Evolutionary conservation across 2,113 vertebrate genomes (phyloP), one percentile per base, ranked within the genome.

Genomic region (Suncus etruscus): DNA sequence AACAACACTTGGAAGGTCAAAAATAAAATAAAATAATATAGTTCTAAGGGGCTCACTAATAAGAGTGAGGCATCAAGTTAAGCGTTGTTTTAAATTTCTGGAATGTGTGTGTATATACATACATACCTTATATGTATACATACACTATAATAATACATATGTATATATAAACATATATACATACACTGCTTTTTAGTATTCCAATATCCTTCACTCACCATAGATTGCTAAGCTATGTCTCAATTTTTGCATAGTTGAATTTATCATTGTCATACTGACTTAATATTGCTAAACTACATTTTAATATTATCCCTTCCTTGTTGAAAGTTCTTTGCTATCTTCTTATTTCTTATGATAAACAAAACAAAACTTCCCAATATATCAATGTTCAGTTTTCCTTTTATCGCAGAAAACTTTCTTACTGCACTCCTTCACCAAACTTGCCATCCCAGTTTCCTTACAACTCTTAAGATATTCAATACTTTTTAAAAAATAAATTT

Each of bases 301-400:
- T 94, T 68, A 78, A 95, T 20, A 12, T 51, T 82, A 63, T 22
- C 72, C 73, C 6, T 54, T 8, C 87, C 22, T 31, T 16, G 1
- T 91, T 90, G 63, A 91, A 72, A 87, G 12, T 9, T 27, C n/a
- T 32, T 48, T 48, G 65, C 5, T 79, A 18, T 79, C 73, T 86
- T 47, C 15, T 82, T 76, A 29, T 80, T 87, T 78, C 3, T 86
- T 66, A 58, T 76, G 58, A 50, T 12, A 31, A 58, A 68, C 32
- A 79, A 88, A 91, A 91, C 58, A 45, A 78, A 92, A 89, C 82
- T 31, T 39, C 14, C 72, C 18, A 85, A 5, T 27, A 31, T 82
- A 73, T 76, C 22, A 50, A 86, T 45, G 25, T 32, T 6, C 18
- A 72, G 45, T 14, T 79, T 27, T 45, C 65, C 25, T 76, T 39